Conservation (phyloP, 2,113 vertebrate species). For the Poecilia latipinna region DNA sequence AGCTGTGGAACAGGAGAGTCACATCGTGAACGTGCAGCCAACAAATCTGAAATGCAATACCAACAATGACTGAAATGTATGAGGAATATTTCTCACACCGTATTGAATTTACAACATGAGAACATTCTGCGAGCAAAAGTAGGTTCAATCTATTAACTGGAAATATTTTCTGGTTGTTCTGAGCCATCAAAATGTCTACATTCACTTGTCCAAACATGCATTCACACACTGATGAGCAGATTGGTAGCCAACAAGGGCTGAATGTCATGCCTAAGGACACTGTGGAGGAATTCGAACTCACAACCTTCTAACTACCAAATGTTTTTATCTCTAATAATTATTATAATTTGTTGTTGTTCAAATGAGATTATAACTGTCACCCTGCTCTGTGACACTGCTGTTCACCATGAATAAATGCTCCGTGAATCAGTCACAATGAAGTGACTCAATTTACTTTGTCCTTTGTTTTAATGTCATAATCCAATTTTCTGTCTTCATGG, state of each 20-base stretch:
- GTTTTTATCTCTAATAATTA: not conserved
- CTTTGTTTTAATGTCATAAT: conserved; percentile 62
- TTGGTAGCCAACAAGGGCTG: not conserved
- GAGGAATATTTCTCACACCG: not conserved
- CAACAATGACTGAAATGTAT: too few relatives aligned
- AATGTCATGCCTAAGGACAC: not conserved
- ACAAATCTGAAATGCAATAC: too few relatives aligned
- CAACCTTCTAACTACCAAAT: not conserved
- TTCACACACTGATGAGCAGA: too few relatives aligned
- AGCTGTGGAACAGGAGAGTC: not conserved
- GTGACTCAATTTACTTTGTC: conserved; percentile 37
- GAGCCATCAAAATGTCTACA: too few relatives aligned
- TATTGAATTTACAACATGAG: not conserved
- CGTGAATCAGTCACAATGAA: not conserved
- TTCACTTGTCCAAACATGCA: too few relatives aligned
- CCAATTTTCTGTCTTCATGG: conserved; percentile 57
- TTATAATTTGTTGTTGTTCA: not conserved
- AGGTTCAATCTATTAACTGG: not conserved
- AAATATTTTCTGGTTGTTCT: too few relatives aligned
- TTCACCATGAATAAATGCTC: not conserved
- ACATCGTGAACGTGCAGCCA: not conserved
- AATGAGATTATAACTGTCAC: too few relatives aligned
- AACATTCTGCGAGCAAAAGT: not conserved
- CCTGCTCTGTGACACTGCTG: too few relatives aligned
- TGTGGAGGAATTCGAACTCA: not conserved